Conservation (phyloP, 1,140 invertebrate species). For the Cataglyphis hispanica region DNA sequence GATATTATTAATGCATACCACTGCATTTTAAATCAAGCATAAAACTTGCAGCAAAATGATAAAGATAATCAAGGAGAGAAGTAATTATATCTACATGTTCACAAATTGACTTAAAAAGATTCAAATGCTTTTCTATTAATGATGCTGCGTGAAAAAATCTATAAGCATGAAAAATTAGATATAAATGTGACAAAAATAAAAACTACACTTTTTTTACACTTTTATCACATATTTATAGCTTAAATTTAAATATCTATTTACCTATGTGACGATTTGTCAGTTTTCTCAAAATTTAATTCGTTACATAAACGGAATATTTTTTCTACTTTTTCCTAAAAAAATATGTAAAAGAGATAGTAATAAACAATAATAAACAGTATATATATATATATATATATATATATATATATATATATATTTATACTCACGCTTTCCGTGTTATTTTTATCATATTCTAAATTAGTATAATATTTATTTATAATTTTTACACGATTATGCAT, state of each 20-base stretch:
- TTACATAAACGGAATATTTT: neutral
- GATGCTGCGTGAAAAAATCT: constrained; percentile 3
- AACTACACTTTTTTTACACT: neutral
- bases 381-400: neutral
- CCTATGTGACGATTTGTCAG: neutral
- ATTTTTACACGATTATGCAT: too few relatives aligned
- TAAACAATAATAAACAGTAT: neutral
- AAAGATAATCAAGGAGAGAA: neutral
- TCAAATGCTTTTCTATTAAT: constrained; percentile 1
- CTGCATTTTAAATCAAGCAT: neutral
- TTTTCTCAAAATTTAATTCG: neutral
- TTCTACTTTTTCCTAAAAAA: neutral
- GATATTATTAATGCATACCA: constrained; percentile 2
- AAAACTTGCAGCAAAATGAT: neutral
- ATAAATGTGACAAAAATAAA: neutral
- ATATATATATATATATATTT: neutral
- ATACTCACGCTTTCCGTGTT: too few relatives aligned
- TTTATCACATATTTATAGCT: neutral
- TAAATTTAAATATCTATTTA: neutral
- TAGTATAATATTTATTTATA: too few relatives aligned
- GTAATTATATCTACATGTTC: neutral
- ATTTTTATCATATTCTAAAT: too few relatives aligned
- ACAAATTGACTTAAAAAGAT: neutral
- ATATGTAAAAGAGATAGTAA: neutral
- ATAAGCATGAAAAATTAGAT: neutral